A percentile compares a stretch with the other conserved stretches of the same genome.
Conservation (phyloP, 1,140 invertebrate species). For the Drosophila littoralis region DNA sequence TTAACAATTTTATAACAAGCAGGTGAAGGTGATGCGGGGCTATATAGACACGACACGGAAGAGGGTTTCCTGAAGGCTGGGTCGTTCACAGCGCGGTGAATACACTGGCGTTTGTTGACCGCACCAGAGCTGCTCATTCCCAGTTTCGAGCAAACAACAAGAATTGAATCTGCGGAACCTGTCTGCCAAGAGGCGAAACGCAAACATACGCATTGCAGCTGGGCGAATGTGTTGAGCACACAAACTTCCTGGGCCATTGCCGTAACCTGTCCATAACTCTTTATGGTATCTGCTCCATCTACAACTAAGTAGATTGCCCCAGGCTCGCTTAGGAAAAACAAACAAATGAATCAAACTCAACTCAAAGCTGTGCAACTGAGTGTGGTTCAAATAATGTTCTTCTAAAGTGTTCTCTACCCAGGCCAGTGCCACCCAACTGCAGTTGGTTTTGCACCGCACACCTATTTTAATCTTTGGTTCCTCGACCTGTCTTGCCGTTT, state of each 20-base stretch:
- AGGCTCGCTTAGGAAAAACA: constrained; percentile 67
- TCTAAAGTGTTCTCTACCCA: background rate
- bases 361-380: constrained; percentile 55
- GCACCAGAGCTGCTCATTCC: background rate
- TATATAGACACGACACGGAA: constrained; percentile 9
- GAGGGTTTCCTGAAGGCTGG: background rate
- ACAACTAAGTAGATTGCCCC: background rate
- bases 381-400: constrained; percentile 56
- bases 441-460: too few relatives aligned
- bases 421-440: background rate
- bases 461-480: background rate
- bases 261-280: constrained; percentile 71
- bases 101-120: constrained; percentile 62
- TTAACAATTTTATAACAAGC: constrained; percentile 71
- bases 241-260: constrained; percentile 69
- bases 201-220: constrained; percentile 79
- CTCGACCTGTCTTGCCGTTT: constrained; percentile 18
- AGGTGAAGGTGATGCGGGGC: constrained; percentile 3
- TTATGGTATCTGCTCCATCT: constrained; percentile 47
- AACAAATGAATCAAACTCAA: constrained; percentile 83
- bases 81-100: constrained; percentile 46
- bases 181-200: constrained; percentile 52
- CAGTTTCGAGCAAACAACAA: constrained; percentile 55
- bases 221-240: constrained; percentile 72
- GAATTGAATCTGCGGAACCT: constrained; percentile 11